phyloP scores from a whole-genome alignment of 1,140 invertebrate species.

The Archivesica marissinica region DNA sequence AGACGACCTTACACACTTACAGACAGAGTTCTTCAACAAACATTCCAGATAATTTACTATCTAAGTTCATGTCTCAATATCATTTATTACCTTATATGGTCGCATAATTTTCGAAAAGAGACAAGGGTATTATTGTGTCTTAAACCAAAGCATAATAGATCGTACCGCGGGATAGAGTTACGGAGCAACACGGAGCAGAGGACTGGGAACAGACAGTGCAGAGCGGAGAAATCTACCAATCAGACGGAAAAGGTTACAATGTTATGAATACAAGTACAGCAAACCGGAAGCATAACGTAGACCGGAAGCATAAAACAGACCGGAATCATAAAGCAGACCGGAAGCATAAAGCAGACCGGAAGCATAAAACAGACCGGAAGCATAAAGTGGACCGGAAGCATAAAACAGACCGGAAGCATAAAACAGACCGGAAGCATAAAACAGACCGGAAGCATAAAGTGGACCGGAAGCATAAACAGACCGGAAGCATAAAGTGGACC shows the following conservation, averaged over 20 bases:
- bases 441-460: too few species aligned
- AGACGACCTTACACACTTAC: slow-evolving; percentile 24
- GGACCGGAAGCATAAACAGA: too few species aligned
- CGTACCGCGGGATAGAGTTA: slow-evolving; percentile 27
- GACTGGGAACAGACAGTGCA: background rate
- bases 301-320: too few species aligned
- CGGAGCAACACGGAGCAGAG: background rate
- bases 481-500: too few species aligned
- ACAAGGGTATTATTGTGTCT: slow-evolving; percentile 38
- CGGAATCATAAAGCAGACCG: too few species aligned
- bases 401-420: too few species aligned
- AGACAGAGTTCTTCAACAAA: slow-evolving; percentile 86
- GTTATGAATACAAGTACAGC: too few species aligned
- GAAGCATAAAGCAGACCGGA: too few species aligned
- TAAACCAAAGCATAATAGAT: background rate
- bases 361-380: too few species aligned
- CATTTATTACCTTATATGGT: slow-evolving; percentile 91
- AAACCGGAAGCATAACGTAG: too few species aligned
- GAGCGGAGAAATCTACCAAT: slow-evolving; percentile 24
- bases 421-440: too few species aligned
- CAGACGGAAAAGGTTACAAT: slow-evolving; percentile 30
- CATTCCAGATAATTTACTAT: slow-evolving; percentile 88
- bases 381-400: too few species aligned
- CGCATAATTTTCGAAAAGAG: slow-evolving; percentile 91
- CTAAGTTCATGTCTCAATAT: slow-evolving; percentile 95